Evolutionary conservation across 1,140 invertebrate species (phyloP), one percentile per base, ranked within the genome.

Genomic region (Musca vetustissima): DNA sequence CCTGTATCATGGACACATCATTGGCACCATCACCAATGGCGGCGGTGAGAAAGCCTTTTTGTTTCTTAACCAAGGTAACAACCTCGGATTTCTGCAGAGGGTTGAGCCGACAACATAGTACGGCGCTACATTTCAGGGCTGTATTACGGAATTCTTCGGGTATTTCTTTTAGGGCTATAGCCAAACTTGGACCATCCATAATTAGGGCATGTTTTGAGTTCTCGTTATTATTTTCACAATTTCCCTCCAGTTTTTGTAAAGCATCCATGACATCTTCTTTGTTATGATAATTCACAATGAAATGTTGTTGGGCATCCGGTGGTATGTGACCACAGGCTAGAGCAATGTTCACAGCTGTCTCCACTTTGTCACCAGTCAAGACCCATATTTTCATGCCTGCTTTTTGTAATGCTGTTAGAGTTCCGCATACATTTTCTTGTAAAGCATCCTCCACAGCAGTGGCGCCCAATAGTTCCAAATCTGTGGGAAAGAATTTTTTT

Each of bases 381-480:
- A 93, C 88, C 91, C 88, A 94, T 64, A 89, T 89, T 80, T 86
- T 89, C 22, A 91, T 89, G 1, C 92, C 92, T 15, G 93, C 93
- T 6, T 83, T 76, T 59, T 89, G 84, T 24, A 96, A 79, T 3
- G 88, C 84, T 17, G 89, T 87, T 15, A 95, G 83, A 0, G 93
- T 94, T 69, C 93, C 90, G 7, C 86, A 86, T 2, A 95, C 93
- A 13, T 88, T 86, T 28, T 93, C 91, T 75, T 96, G 93, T 4
- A 96, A 84, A 32, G 89, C 88, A 84, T 96, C 94, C 77, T 95
- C 93, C 1, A 96, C 89, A 0, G 89, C 94, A 0, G 92, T 94
- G 0, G 91, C 91, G 1, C 94, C 94, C 1, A 94, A 73, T 4
- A 95, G 75, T 0, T 85, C 87, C 3, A 96, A 83, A 22, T 76